Evolutionary conservation across 1,140 invertebrate species (phyloP).

Genomic region (Scaptomyza pallida): DNA sequence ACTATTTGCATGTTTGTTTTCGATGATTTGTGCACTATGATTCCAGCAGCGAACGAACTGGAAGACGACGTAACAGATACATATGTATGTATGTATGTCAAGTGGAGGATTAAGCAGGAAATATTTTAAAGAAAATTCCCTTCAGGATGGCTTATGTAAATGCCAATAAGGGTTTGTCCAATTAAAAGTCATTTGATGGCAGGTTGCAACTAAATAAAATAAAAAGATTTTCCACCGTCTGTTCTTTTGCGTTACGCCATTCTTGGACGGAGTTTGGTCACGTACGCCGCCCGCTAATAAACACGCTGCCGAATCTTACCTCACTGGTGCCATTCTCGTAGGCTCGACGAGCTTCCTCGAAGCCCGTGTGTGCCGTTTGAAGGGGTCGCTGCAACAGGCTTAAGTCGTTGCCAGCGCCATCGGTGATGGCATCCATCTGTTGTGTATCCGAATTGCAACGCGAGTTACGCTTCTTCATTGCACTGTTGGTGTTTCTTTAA

Average conservation of each 20-base stretch:
- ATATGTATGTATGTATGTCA: no score
- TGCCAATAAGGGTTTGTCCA: no score
- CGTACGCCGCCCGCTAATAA: slow-evolving; percentile 51
- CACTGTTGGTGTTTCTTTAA: not conserved
- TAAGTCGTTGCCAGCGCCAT: slow-evolving; percentile 84
- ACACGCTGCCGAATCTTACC: slow-evolving; percentile 66
- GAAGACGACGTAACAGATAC: no score
- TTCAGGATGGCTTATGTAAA: no score
- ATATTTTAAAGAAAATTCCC: no score
- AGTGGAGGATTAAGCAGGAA: no score
- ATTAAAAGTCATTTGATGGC: not conserved
- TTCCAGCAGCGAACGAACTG: no score
- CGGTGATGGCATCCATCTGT: slow-evolving; percentile 49
- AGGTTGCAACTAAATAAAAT: not conserved
- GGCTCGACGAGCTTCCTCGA: slow-evolving; percentile 86
- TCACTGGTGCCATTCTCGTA: slow-evolving; percentile 87
- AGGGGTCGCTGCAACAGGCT: slow-evolving; percentile 87
- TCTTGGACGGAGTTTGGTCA: slow-evolving; percentile 60
- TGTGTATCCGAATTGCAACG: slow-evolving; percentile 71
- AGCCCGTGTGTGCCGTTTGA: slow-evolving; percentile 86
- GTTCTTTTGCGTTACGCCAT: slow-evolving; percentile 54
- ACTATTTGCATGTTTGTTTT: no score
- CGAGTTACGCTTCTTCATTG: slow-evolving; percentile 70
- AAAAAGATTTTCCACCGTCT: not conserved
- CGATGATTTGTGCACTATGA: no score